Evolutionary conservation across 2,797 vertebrate genomes (phyloP).

Genomic region (Ceyx erithaca): DNA sequence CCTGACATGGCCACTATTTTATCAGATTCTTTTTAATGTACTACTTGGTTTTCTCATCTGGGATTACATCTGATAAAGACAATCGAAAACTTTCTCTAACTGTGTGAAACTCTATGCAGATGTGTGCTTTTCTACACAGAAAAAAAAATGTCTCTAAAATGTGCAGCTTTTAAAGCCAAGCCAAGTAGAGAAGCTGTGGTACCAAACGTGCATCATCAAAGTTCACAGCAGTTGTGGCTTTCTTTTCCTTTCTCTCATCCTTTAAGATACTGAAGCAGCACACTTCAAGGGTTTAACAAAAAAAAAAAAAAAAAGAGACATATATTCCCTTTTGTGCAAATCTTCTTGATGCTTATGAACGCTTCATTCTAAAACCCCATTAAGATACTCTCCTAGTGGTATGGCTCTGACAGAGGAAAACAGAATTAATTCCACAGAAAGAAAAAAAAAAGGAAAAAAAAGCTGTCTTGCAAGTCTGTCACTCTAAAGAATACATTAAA

Average conservation of each 20-base stretch:
- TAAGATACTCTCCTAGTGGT: background rate
- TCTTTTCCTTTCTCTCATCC: conserved; percentile 4
- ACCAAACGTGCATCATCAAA: conserved; percentile 1
- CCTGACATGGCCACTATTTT: background rate
- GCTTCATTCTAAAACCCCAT: background rate
- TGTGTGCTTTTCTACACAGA: background rate
- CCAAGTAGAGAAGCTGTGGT: background rate
- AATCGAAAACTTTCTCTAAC: conserved; percentile 9
- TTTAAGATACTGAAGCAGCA: conserved; percentile 29
- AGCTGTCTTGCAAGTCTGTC: background rate
- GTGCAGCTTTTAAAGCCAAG: conserved; percentile 4
- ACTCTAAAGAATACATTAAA: background rate
- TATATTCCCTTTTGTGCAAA: conserved; percentile 36
- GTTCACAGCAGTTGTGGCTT: conserved; percentile 2
- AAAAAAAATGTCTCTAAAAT: background rate
- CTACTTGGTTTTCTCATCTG: conserved; percentile 7
- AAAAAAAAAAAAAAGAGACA: conserved; percentile 16
- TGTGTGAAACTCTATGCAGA: background rate
- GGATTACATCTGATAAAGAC: background rate
- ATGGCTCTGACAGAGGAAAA: background rate
- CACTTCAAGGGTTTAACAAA: conserved; percentile 24
- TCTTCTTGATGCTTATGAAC: background rate
- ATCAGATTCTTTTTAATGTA: background rate
- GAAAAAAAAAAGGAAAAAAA: background rate
- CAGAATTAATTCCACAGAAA: background rate